Evolutionary conservation across 2,113 vertebrate genomes (phyloP), one percentile per base, ranked within the genome.

Genomic region (Hydrochoerus hydrochaeris): DNA sequence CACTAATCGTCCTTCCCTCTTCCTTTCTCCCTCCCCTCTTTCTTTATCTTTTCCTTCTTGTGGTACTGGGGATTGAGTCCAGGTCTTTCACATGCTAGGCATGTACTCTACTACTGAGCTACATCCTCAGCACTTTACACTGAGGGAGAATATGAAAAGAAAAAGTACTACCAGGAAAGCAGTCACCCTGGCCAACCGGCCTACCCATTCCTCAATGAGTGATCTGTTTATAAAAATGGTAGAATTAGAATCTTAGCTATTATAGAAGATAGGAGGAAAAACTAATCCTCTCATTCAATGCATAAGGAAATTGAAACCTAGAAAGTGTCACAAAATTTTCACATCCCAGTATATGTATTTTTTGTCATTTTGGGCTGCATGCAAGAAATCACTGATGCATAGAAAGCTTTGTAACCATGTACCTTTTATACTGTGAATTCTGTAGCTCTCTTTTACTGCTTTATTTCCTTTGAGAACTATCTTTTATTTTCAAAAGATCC

Each of bases 61-160:
- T 41, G 41, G 41, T 77, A 46, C 24, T 30, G 26, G 28, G 44
- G 44, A 49, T 30, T 49, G 75, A 44, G 44, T 26, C 44, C 26
- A 77, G 22, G 38, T 71, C 19, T 10, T 44, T 77, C 73, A 77
- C 8, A 2, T 28, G 41, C 73, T 46, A 77, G 41, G 73, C 73
- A 77, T 28, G 5, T 24, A 71, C 8, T 71, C 20, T 41, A 44
- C 38, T 41, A 52, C 44, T 52, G 46, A 49, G 46, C 44, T 52
- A 19, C 44, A 52, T 35, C 49, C 46, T 30, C 77, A 80, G 46
- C 46, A 32, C 16, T 88, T 89, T 88, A 71, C 73, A 80, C 80
- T 91, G 78, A 88, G 54, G 41, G 73, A 71, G 78, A 86, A 32
- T 92, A 52, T 92, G 84, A 78, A 57, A 84, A 89, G 63, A 88